Percentiles rank a stretch among this genome's conserved stretches.
Evolutionary conservation across 1,140 invertebrate species (phyloP).

Genomic region (Andrena cerasifolii): DNA sequence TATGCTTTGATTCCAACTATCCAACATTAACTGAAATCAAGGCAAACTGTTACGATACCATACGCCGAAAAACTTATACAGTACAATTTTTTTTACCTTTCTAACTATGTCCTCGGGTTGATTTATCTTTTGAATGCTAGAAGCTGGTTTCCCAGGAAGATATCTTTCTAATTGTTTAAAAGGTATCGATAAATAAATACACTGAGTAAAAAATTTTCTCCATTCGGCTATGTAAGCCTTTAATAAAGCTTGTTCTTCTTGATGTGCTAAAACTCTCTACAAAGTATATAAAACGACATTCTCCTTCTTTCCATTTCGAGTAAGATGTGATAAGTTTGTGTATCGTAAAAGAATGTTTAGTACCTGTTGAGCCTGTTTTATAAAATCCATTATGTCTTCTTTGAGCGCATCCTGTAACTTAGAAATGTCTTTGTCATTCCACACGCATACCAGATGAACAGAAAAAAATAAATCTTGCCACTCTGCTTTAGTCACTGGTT

Average conservation of each 20-base stretch:
- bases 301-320: not conserved
- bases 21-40: slow-evolving; percentile 93
- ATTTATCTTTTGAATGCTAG: slow-evolving; percentile 87
- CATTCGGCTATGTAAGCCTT: slow-evolving; percentile 98
- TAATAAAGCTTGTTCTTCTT: slow-evolving; percentile 96
- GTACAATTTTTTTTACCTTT: slow-evolving; percentile 82
- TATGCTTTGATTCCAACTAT: slow-evolving; percentile 99
- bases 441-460: slow-evolving; percentile 96
- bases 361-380: slow-evolving; percentile 94
- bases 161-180: slow-evolving; percentile 96
- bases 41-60: not conserved
- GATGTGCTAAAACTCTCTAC: slow-evolving; percentile 92
- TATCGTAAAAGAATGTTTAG: slow-evolving; percentile 50
- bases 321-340: not conserved
- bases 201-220: slow-evolving; percentile 99
- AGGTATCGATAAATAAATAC: slow-evolving; percentile 97
- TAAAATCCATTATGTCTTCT: slow-evolving; percentile 97
- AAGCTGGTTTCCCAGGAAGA: slow-evolving; percentile 85
- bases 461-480: slow-evolving; percentile 99
- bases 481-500: slow-evolving; percentile 95
- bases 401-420: slow-evolving; percentile 94
- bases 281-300: slow-evolving; percentile 43
- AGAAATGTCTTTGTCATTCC: slow-evolving; percentile 96
- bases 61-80: not conserved
- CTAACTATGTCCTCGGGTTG: slow-evolving; percentile 94